Percentiles rank a stretch among this genome's conserved stretches.
phyloP scores from a whole-genome alignment of 2,888 invertebrate species.

The Hypolimnas misippus region DNA sequence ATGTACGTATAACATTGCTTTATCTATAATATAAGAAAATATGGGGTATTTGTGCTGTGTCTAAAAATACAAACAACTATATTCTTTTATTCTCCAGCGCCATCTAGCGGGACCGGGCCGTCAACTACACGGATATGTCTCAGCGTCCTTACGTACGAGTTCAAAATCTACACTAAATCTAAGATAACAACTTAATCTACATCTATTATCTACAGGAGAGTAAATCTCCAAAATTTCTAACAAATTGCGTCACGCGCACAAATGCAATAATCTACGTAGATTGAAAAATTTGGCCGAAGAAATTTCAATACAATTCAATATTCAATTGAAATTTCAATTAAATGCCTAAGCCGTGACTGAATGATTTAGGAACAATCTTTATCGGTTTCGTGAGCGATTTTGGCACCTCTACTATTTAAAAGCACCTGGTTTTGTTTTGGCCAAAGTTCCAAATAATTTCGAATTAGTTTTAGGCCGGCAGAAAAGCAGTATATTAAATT shows the following conservation, averaged over 20 bases:
- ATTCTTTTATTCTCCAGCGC: conserved; percentile 15
- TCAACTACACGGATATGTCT: conserved; percentile 59
- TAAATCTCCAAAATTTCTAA: conserved; percentile 12
- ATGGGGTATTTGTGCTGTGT: conserved; percentile 14
- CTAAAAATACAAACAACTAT: neutral
- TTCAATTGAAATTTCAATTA: conserved; percentile 5
- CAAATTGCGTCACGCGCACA: conserved; percentile 18
- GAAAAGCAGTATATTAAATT: neutral
- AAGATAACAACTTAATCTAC: conserved; percentile 56
- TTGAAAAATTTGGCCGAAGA: conserved; percentile 33
- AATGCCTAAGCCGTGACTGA: conserved; percentile 3
- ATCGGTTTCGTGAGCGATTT: conserved; percentile 21
- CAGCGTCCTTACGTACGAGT: conserved; percentile 48
- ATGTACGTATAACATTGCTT: conserved; percentile 3
- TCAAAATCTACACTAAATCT: conserved; percentile 46
- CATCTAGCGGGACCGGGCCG: conserved; percentile 43
- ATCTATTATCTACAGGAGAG: conserved; percentile 13
- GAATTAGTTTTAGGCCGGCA: neutral
- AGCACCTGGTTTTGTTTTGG: conserved; percentile 1
- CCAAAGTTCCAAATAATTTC: neutral
- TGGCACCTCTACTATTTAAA: conserved; percentile 39
- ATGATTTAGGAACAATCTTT: conserved; percentile 18
- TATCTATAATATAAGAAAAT: conserved; percentile 8
- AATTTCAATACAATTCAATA: neutral
- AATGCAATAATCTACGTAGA: conserved; percentile 29